A percentile compares a stretch with the other conserved stretches of the same genome.
These are phyloP conservation scores for Phocoena phocoena DNA, from an alignment of 2,113 vertebrate genomes.

Conservation along the genomic window DNA sequence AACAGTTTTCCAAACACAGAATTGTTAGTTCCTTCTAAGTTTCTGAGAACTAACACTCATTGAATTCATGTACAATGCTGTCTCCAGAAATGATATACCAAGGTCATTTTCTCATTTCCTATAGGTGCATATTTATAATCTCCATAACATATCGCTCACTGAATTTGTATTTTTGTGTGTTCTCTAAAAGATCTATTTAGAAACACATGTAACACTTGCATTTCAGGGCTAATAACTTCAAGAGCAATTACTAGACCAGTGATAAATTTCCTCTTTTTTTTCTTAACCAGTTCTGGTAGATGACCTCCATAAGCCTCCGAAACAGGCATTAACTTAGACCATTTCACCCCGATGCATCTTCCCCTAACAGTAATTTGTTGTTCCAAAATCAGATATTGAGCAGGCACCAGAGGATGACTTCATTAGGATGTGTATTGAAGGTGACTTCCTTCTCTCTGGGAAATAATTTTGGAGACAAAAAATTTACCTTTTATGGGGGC, in stretches of 20 bases:
- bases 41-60: background rate
- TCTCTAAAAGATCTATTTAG: background rate
- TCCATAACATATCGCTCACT: background rate
- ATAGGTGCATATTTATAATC: background rate
- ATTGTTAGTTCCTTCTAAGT: background rate
- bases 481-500: background rate
- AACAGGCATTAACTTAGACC: background rate
- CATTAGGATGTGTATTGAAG: background rate
- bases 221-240: slow-evolving; percentile 9
- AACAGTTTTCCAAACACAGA: background rate
- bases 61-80: background rate
- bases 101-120: background rate
- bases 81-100: background rate
- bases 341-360: background rate
- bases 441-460: slow-evolving; percentile 16
- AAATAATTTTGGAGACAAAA: slow-evolving; percentile 38
- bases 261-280: background rate
- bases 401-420: background rate
- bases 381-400: slow-evolving; percentile 24
- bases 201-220: background rate
- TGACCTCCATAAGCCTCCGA: background rate
- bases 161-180: slow-evolving; percentile 26
- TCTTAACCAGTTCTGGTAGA: background rate
- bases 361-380: background rate
- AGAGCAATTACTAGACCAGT: background rate